These are phyloP conservation scores for Protobothrops flavoviridis DNA, from an alignment of 2,113 vertebrate genomes.

Conservation along the genomic window DNA sequence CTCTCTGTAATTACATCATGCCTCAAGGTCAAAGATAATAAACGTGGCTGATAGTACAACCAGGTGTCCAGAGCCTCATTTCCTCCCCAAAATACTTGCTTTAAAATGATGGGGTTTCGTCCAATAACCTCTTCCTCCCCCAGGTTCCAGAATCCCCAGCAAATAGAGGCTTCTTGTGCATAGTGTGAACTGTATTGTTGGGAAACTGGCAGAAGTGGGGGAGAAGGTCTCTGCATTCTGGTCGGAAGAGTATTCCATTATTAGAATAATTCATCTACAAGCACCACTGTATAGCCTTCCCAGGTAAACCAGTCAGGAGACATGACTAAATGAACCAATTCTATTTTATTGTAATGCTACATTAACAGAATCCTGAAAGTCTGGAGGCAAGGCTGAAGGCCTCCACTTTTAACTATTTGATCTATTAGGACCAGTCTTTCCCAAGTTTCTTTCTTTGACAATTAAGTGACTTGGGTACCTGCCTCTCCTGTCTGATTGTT, in stretches of 20 bases:
- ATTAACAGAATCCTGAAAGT: not conserved
- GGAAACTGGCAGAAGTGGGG: not conserved
- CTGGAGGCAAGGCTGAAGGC: not conserved
- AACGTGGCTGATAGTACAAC: not conserved
- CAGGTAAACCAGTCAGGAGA: not conserved
- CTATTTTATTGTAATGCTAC: not conserved
- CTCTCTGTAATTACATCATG: not conserved
- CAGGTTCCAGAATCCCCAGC: not conserved
- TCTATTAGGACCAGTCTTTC: not conserved
- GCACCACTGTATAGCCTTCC: not conserved
- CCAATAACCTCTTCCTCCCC: not conserved
- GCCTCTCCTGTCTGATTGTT: not conserved
- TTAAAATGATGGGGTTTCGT: not conserved
- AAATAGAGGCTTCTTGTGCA: not conserved
- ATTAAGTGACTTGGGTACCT: not conserved
- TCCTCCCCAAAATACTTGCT: not conserved
- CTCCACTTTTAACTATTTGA: not conserved
- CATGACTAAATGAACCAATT: not conserved
- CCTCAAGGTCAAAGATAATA: rapidly evolving
- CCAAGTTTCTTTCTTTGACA: not conserved
- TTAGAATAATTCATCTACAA: not conserved
- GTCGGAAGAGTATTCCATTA: not conserved
- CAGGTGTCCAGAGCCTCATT: not conserved
- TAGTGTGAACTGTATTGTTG: not conserved
- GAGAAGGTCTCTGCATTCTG: not conserved